A percentile compares a stretch with the other conserved stretches of the same genome.
phyloP scores from a whole-genome alignment of 2,797 vertebrate genomes.

The Periparus ater region DNA sequence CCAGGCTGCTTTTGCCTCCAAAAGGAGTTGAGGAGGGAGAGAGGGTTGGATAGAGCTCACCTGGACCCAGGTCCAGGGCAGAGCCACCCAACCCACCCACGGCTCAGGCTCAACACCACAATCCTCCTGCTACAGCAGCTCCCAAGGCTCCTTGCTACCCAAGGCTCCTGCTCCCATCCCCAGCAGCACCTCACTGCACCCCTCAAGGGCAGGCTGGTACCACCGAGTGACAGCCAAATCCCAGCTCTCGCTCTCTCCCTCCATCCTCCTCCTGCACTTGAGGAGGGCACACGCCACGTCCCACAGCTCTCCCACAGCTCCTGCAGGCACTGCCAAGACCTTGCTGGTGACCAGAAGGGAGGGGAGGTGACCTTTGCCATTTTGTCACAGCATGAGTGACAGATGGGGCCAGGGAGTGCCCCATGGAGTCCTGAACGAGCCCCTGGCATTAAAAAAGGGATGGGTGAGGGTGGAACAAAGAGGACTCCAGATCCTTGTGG shows the following conservation, averaged over 20 bases:
- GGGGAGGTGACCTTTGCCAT: not conserved
- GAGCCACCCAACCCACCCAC: not conserved
- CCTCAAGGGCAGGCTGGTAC: not conserved
- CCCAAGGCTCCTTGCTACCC: no score
- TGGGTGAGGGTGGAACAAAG: not conserved
- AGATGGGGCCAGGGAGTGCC: not conserved
- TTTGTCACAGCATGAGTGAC: not conserved
- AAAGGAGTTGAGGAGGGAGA: not conserved
- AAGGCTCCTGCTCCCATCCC: not conserved
- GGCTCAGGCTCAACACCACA: not conserved
- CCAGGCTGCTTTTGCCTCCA: not conserved
- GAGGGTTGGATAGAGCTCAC: not conserved
- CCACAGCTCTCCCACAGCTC: not conserved
- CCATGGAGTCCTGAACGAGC: not conserved
- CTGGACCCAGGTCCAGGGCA: not conserved
- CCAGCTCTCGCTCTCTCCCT: not conserved
- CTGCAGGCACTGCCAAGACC: not conserved
- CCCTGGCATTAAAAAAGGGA: not conserved
- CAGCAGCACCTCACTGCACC: not conserved
- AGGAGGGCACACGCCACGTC: rapidly evolving
- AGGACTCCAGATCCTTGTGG: rapidly evolving
- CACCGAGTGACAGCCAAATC: not conserved
- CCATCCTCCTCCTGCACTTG: not conserved
- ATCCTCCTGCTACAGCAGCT: not conserved
- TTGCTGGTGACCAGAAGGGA: not conserved